phyloP scores from a whole-genome alignment of 2,888 invertebrate species.

The Drosophila flavopinicola region DNA sequence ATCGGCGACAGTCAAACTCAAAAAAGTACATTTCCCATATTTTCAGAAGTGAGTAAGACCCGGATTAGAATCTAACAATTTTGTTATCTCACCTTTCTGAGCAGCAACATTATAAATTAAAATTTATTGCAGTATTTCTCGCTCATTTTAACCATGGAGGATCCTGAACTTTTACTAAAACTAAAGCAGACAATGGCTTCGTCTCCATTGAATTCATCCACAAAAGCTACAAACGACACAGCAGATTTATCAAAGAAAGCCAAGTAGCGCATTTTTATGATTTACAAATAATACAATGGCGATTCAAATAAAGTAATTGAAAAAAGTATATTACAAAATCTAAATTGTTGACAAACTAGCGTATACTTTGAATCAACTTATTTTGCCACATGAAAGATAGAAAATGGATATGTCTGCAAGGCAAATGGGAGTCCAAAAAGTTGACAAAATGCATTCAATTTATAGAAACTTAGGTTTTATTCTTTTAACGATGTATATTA shows the following conservation, averaged over 20 bases:
- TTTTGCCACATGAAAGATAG: no score
- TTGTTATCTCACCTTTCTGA: background rate
- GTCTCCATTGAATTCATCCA: background rate
- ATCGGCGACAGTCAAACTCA: conserved; percentile 19
- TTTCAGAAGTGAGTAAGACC: conserved; percentile 61
- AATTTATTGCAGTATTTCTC: conserved; percentile 32
- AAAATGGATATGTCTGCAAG: no score
- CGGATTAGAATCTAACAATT: no score
- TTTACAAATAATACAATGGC: no score
- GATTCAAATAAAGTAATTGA: background rate
- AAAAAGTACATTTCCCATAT: conserved; percentile 49
- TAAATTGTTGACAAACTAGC: no score
- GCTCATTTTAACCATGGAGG: conserved; percentile 27
- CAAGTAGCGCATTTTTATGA: background rate
- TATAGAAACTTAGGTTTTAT: conserved; percentile 38
- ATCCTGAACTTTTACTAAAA: conserved; percentile 34
- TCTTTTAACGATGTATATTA: conserved; percentile 29
- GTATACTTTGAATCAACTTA: no score
- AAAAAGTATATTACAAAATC: background rate
- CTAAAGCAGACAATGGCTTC: conserved; percentile 28
- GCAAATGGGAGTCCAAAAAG: no score
- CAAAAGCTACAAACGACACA: conserved; percentile 2
- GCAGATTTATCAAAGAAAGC: background rate
- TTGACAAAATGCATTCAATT: background rate
- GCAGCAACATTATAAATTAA: background rate